phyloP scores from a whole-genome alignment of 1,140 invertebrate genomes.

The Pemphigus obesinymphae region DNA sequence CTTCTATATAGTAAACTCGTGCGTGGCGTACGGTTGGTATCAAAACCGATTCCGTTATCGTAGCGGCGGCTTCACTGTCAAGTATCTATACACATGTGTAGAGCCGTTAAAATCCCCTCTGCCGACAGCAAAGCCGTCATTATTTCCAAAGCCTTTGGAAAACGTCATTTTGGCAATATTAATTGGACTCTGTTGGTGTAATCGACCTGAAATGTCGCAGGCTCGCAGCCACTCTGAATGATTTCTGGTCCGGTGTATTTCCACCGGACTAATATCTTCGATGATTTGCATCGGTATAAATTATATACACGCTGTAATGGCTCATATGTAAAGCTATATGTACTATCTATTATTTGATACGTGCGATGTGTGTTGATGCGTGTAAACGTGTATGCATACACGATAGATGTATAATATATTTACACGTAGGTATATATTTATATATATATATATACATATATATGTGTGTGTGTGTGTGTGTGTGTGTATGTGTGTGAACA shows the following conservation, averaged over 20 bases:
- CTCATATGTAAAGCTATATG: too few species aligned
- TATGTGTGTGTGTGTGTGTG: too few species aligned
- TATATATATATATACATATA: too few species aligned
- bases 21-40: too few species aligned
- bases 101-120: background rate
- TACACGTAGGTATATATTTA: background rate
- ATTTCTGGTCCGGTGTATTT: background rate
- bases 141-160: background rate
- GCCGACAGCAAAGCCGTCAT: background rate
- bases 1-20: too few species aligned
- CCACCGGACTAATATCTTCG: background rate
- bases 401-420: too few species aligned
- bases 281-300: background rate
- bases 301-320: background rate
- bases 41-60: too few species aligned
- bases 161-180: background rate
- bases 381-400: background rate
- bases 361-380: background rate
- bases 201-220: background rate
- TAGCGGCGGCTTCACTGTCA: too few species aligned
- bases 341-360: background rate
- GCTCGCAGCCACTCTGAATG: background rate
- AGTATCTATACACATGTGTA: too few species aligned
- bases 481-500: too few species aligned
- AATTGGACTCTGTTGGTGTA: background rate